Evolutionary conservation across 2,797 vertebrate genomes (phyloP).

Genomic region (Threskiornis aethiopicus): DNA sequence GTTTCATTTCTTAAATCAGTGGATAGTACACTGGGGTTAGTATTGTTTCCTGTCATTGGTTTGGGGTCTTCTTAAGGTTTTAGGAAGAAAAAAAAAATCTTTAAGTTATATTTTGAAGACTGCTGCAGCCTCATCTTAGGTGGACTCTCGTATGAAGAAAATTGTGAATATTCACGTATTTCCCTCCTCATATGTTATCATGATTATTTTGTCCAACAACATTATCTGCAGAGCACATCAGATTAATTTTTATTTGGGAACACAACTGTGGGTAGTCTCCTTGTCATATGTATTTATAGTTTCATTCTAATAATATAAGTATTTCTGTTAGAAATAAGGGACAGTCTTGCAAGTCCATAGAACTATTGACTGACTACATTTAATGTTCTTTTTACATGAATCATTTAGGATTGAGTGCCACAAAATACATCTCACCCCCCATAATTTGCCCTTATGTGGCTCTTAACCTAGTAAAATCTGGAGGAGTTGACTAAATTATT

Average conservation of each 20-base stretch:
- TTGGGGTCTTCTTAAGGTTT: neutral
- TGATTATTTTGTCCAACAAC: neutral
- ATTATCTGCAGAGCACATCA: neutral
- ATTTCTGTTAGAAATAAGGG: neutral
- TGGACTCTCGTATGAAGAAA: neutral
- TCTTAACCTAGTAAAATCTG: neutral
- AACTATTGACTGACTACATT: neutral
- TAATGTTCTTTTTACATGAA: neutral
- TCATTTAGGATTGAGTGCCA: neutral
- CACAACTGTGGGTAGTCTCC: neutral
- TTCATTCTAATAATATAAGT: neutral
- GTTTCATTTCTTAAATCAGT: neutral
- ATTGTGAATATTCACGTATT: neutral
- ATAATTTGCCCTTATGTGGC: neutral
- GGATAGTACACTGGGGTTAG: neutral
- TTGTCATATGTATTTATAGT: neutral
- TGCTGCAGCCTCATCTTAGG: neutral
- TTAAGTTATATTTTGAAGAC: neutral
- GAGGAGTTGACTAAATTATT: neutral
- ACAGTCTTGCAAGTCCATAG: neutral
- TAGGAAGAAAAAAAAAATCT: neutral
- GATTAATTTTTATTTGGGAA: neutral
- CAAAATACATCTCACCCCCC: neutral
- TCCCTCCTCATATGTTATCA: neutral
- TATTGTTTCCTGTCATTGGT: neutral